Evolutionary conservation across 2,888 invertebrate genomes (phyloP).

Genomic region (Rotaria sp.): DNA sequence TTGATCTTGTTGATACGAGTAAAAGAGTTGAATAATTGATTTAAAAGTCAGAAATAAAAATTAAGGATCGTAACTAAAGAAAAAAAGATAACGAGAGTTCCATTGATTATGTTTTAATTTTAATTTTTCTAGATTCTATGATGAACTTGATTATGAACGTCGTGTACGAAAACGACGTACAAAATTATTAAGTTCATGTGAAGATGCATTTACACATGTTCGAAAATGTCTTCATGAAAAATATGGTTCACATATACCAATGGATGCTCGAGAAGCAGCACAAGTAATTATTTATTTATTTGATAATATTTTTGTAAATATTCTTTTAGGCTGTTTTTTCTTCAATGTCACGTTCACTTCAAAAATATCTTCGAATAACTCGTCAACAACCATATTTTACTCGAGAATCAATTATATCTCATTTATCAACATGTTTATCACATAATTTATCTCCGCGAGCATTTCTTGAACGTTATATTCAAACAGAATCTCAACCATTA

Average conservation of each 20-base stretch:
- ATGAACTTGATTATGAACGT: slow-evolving; percentile 90
- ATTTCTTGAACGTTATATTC: slow-evolving; percentile 85
- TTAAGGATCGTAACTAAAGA: too few relatives aligned
- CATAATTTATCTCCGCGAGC: slow-evolving; percentile 87
- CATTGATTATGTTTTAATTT: neutral
- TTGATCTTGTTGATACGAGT: too few relatives aligned
- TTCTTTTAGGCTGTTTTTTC: slow-evolving; percentile 65
- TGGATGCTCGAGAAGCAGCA: slow-evolving; percentile 91
- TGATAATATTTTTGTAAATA: neutral
- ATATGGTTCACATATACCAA: slow-evolving; percentile 66
- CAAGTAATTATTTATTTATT: slow-evolving; percentile 60
- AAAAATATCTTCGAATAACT: slow-evolving; percentile 88
- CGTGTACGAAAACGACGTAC: slow-evolving; percentile 82
- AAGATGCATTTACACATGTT: slow-evolving; percentile 95
- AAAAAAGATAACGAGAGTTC: too few relatives aligned
- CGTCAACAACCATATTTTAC: slow-evolving; percentile 90
- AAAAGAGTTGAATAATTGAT: too few relatives aligned
- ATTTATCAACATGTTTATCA: slow-evolving; percentile 80
- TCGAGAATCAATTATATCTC: slow-evolving; percentile 80
- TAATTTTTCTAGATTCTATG: slow-evolving; percentile 72
- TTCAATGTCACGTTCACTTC: slow-evolving; percentile 85
- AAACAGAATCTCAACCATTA: slow-evolving; percentile 45
- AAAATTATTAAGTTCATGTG: slow-evolving; percentile 80
- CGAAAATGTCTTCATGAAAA: slow-evolving; percentile 60
- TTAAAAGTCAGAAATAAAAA: too few relatives aligned